A percentile compares a stretch with the other conserved stretches of the same genome.
phyloP scores from a whole-genome alignment of 2,888 invertebrate genomes.

The Aporophyla nigra region DNA sequence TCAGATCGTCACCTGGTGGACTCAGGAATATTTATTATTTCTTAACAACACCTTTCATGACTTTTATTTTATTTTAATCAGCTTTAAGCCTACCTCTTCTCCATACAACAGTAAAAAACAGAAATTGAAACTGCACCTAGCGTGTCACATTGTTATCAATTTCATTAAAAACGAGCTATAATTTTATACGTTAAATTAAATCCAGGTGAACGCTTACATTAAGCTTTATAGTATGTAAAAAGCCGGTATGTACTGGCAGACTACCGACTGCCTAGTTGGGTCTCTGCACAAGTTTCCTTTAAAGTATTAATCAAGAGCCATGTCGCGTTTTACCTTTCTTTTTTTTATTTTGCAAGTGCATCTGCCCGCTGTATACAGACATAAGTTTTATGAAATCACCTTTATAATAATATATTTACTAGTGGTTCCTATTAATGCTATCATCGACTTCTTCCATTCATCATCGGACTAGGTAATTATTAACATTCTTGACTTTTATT shows the following conservation, averaged over 20 bases:
- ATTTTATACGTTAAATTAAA: constrained; percentile 62
- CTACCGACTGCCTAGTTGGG: constrained; percentile 75
- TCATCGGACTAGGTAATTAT: constrained; percentile 34
- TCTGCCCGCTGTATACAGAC: constrained; percentile 77
- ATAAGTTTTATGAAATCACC: constrained; percentile 55
- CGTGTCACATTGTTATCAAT: constrained; percentile 67
- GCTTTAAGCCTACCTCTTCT: constrained; percentile 30
- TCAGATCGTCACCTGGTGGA: constrained; percentile 86
- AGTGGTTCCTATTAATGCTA: constrained; percentile 43
- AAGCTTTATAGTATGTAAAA: constrained; percentile 58
- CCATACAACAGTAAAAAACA: constrained; percentile 28
- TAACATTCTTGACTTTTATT: constrained; percentile 49
- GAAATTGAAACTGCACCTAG: constrained; percentile 68
- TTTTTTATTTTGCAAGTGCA: constrained; percentile 81
- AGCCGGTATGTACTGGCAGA: constrained; percentile 49
- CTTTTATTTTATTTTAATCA: constrained; percentile 40
- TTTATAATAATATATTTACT: constrained; percentile 60
- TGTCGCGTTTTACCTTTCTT: constrained; percentile 75
- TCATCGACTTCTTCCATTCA: constrained; percentile 45
- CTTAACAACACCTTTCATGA: constrained; percentile 57
- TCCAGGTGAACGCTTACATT: constrained; percentile 64
- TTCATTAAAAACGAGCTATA: constrained; percentile 49
- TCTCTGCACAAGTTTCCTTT: constrained; percentile 84
- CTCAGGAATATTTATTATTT: constrained; percentile 71
- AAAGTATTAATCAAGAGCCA: constrained; percentile 85